Evolutionary conservation across 1,140 invertebrate species (phyloP).

Genomic region (Pseudachorutes palmiensis): DNA sequence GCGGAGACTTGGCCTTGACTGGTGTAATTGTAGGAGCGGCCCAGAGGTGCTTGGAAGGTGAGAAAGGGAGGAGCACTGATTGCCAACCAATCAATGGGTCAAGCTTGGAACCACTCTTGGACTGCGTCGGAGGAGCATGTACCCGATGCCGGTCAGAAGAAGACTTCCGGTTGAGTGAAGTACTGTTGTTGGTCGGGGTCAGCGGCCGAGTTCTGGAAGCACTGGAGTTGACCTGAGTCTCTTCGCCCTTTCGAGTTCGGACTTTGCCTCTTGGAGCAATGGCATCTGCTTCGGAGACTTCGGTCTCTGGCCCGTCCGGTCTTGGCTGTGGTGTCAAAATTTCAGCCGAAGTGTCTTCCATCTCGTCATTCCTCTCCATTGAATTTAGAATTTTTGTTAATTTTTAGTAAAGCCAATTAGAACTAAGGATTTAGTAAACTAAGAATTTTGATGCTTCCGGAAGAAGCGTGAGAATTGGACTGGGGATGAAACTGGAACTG

Average conservation of each 20-base stretch:
- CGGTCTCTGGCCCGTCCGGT: neutral
- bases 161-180: too few relatives aligned
- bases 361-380: neutral
- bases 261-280: neutral
- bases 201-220: neutral
- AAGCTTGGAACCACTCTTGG: neutral
- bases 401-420: neutral
- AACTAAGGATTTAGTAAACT: too few relatives aligned
- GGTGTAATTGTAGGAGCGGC: neutral
- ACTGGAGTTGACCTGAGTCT: neutral
- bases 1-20: neutral
- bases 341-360: neutral
- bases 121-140: neutral
- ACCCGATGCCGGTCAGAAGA: neutral
- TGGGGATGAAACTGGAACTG: neutral
- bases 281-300: neutral
- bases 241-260: too few relatives aligned
- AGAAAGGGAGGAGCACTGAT: neutral
- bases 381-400: neutral
- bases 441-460: neutral
- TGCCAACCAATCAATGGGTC: neutral
- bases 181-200: neutral
- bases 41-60: neutral
- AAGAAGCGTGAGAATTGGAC: neutral
- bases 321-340: neutral